These are phyloP conservation scores for Ormyrus pomaceus DNA, from an alignment of 2,888 invertebrate genomes.

Conservation along the genomic window DNA sequence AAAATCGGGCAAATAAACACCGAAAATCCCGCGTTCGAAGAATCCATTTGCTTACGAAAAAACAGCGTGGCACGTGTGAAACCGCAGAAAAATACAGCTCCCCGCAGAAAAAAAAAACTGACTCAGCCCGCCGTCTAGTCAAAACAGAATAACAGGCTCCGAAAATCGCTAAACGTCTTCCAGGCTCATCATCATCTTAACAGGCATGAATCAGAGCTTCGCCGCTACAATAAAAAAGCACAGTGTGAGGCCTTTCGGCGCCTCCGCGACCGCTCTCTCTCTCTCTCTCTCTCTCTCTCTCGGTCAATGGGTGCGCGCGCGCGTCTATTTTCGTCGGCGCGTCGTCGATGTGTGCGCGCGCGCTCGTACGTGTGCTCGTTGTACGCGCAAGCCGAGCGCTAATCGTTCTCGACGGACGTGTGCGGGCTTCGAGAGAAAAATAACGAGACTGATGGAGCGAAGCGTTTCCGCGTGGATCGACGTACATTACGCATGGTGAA, in stretches of 20 bases:
- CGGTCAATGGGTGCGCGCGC: conserved; percentile 25
- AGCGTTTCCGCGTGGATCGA: not conserved
- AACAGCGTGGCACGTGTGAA: too few species aligned
- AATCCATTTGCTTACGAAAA: too few species aligned
- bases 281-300: not conserved
- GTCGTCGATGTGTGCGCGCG: conserved; percentile 40
- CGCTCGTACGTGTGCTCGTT: too few species aligned
- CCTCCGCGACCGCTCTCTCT: not conserved
- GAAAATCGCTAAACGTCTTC: not conserved
- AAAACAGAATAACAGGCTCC: too few species aligned
- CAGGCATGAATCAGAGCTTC: conserved; percentile 30
- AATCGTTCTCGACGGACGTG: conserved; percentile 31
- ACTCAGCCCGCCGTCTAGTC: too few species aligned
- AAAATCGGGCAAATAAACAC: too few species aligned
- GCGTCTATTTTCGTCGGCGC: too few species aligned
- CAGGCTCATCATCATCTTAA: conserved; percentile 32
- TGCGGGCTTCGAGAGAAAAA: not conserved
- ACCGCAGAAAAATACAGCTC: too few species aligned
- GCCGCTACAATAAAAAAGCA: conserved; percentile 20
- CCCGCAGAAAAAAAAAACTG: too few species aligned
- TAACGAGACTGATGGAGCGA: not conserved
- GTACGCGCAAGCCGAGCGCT: not conserved
- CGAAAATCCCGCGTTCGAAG: too few species aligned
- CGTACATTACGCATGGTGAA: not conserved
- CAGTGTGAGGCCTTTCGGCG: conserved; percentile 36